Conservation (phyloP, 37 sponge, comb jelly and placozoan species). For the Chondrosia reniformis region DNA sequence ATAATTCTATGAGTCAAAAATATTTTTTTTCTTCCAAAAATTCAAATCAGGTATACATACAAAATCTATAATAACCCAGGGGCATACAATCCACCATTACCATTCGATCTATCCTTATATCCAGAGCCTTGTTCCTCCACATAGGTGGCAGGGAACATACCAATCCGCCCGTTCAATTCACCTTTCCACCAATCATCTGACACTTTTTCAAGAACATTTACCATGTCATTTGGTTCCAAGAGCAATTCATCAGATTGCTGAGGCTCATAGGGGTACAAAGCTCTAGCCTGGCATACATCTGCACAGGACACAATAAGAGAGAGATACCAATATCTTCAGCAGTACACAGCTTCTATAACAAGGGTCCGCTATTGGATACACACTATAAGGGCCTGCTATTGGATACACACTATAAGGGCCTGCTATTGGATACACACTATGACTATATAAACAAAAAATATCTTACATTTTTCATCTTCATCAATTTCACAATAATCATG, state of each 20-base stretch:
- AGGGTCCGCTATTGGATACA: too few species aligned
- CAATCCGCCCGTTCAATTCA: constrained; percentile 72
- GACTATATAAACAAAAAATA: too few species aligned
- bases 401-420: too few species aligned
- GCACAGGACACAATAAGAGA: neutral
- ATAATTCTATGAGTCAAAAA: neutral
- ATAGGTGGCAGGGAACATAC: constrained; percentile 91
- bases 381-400: too few species aligned
- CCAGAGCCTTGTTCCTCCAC: constrained; percentile 57
- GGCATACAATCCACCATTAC: neutral
- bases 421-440: too few species aligned
- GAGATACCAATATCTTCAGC: too few species aligned
- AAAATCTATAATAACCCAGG: neutral
- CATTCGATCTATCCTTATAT: too few species aligned
- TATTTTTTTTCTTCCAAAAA: neutral
- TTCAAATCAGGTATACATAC: neutral
- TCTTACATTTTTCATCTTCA: neutral
- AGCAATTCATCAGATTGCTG: constrained; percentile 76
- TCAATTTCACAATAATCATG: constrained; percentile 4
- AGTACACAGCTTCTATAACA: too few species aligned
- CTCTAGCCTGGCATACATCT: constrained; percentile 67
- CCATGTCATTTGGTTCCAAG: constrained; percentile 60
- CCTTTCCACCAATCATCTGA: constrained; percentile 95
- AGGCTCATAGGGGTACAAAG: constrained; percentile 65
- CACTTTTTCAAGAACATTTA: constrained; percentile 65